phyloP scores from a whole-genome alignment of 2,888 invertebrate genomes.

The Geotrupes spiniger region DNA sequence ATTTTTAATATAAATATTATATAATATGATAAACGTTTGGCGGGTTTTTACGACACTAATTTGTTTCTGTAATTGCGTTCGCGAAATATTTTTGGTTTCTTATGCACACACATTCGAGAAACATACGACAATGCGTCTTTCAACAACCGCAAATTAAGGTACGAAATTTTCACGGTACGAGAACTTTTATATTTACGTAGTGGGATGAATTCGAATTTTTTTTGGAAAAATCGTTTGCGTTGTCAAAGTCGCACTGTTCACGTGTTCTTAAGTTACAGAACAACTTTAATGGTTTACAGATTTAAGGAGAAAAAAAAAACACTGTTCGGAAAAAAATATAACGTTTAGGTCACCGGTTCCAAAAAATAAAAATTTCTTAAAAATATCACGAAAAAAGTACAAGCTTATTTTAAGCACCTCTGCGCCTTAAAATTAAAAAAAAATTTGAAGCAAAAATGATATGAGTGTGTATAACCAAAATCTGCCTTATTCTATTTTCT shows the following conservation, averaged over 20 bases:
- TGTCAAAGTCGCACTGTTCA: constrained; percentile 37
- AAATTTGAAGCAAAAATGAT: constrained; percentile 54
- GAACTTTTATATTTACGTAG: neutral
- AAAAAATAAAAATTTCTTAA: constrained; percentile 45
- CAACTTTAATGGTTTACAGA: constrained; percentile 43
- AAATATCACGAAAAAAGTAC: constrained; percentile 66
- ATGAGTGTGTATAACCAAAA: constrained; percentile 63
- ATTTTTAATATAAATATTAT: constrained; percentile 24
- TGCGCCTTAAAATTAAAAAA: constrained; percentile 66
- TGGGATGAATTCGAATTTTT: too few relatives aligned
- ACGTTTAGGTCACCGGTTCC: constrained; percentile 59
- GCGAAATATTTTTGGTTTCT: constrained; percentile 46
- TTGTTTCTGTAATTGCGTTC: constrained; percentile 35
- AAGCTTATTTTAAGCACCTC: constrained; percentile 72
- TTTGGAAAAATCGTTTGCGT: too few relatives aligned
- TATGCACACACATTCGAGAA: constrained; percentile 52
- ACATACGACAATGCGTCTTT: constrained; percentile 29
- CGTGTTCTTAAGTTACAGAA: constrained; percentile 47
- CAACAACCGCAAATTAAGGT: too few relatives aligned
- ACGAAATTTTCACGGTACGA: too few relatives aligned
- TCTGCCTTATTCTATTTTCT: constrained; percentile 69
- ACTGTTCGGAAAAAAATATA: constrained; percentile 48
- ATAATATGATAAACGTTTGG: constrained; percentile 40
- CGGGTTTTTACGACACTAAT: constrained; percentile 39
- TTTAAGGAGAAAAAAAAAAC: constrained; percentile 38